Conservation (phyloP, 1,140 invertebrate genomes). For the Papilio polytes region DNA sequence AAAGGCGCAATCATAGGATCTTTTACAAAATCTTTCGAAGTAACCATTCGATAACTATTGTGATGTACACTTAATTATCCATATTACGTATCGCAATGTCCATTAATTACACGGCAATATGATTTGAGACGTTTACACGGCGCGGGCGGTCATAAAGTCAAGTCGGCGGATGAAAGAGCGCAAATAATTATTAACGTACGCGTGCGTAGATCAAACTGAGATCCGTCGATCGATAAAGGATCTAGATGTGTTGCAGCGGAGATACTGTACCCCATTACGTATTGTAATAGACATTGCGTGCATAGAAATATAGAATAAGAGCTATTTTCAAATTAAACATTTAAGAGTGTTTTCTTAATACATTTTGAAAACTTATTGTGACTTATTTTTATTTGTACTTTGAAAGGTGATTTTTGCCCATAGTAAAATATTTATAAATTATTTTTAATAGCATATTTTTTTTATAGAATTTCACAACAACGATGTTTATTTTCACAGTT, state of each 20-base stretch:
- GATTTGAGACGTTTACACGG: slow-evolving; percentile 78
- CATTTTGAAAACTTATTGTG: too few relatives aligned
- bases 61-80: slow-evolving; percentile 59
- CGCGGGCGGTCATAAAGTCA: slow-evolving; percentile 68
- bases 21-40: background rate
- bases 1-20: too few relatives aligned
- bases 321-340: too few relatives aligned
- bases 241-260: slow-evolving; percentile 71
- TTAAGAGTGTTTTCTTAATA: too few relatives aligned
- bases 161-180: slow-evolving; percentile 79
- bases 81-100: slow-evolving; percentile 62
- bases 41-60: slow-evolving; percentile 50
- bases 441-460: too few relatives aligned
- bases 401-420: too few relatives aligned
- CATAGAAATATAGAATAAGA: slow-evolving; percentile 40
- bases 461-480: too few relatives aligned
- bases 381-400: too few relatives aligned
- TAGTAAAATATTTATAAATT: too few relatives aligned
- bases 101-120: slow-evolving; percentile 78
- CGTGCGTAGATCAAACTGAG: slow-evolving; percentile 81
- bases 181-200: slow-evolving; percentile 80
- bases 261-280: slow-evolving; percentile 59
- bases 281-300: slow-evolving; percentile 55
- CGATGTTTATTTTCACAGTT: too few relatives aligned
- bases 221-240: slow-evolving; percentile 76